These are phyloP conservation scores for Helicoverpa armigera DNA, from an alignment of 1,140 invertebrate species.

Conservation along the genomic window DNA sequence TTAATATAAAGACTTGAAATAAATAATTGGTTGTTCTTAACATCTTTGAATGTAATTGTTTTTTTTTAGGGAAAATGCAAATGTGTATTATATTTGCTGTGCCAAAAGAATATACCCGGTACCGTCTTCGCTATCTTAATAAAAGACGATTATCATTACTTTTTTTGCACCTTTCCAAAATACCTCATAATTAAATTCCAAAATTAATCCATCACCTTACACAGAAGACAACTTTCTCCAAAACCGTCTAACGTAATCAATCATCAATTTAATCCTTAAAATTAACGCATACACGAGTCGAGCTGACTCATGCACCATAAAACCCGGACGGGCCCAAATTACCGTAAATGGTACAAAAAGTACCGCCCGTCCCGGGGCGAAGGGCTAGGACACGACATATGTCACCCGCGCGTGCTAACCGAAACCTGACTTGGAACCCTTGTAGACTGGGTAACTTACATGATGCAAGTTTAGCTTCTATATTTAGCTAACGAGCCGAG, in stretches of 20 bases:
- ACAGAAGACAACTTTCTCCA: not conserved
- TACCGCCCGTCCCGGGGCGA: no score
- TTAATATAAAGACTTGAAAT: no score
- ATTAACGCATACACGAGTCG: not conserved
- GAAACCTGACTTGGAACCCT: not conserved
- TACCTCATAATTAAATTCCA: no score
- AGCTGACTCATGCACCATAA: constrained; percentile 2
- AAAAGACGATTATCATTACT: no score
- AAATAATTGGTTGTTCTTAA: no score
- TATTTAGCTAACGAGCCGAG: not conserved
- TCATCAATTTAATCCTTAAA: not conserved
- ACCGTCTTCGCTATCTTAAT: no score
- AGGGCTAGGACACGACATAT: constrained; percentile 13
- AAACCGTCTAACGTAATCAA: not conserved
- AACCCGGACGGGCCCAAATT: not conserved
- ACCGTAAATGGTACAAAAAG: not conserved
- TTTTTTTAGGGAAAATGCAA: no score
- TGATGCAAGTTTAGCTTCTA: not conserved
- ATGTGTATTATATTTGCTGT: no score
- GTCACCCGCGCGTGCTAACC: not conserved
- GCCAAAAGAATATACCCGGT: no score
- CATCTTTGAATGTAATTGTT: no score
- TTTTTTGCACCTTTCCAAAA: no score
- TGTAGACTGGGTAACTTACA: not conserved
- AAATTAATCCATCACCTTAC: no score